Conservation (phyloP, 2,888 invertebrate genomes). For the Amorpha juglandis region DNA sequence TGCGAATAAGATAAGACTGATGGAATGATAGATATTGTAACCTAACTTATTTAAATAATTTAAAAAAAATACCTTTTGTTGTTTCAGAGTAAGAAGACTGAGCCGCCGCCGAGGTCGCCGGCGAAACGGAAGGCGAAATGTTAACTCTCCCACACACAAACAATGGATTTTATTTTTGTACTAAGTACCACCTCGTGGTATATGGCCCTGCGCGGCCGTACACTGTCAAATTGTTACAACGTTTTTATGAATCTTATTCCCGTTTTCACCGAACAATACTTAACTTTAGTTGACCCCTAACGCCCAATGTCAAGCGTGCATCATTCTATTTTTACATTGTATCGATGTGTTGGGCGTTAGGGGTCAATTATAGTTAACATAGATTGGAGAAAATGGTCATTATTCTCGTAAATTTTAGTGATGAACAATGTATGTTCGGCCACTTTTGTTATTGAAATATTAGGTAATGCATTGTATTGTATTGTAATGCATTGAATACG, state of each 20-base stretch:
- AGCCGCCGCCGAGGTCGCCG: conserved; percentile 67
- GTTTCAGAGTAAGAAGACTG: conserved; percentile 80
- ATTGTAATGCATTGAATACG: background rate
- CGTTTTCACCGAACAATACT: background rate
- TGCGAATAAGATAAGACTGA: too few relatives aligned
- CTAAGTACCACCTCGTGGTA: conserved; percentile 14
- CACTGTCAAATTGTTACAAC: conserved; percentile 16
- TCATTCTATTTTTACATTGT: background rate
- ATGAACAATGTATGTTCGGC: background rate
- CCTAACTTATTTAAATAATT: too few relatives aligned
- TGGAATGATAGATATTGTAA: too few relatives aligned
- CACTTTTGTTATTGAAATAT: conserved; percentile 16
- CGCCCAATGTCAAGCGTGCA: background rate
- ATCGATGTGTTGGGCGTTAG: too few relatives aligned
- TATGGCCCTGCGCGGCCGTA: background rate
- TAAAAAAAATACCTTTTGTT: conserved; percentile 29
- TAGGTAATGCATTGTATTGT: background rate
- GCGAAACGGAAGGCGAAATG: conserved; percentile 73
- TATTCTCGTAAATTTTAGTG: conserved; percentile 1
- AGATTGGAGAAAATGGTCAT: background rate
- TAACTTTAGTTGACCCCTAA: background rate
- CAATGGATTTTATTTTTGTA: conserved; percentile 27
- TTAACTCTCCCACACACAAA: conserved; percentile 37
- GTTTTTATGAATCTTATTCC: conserved; percentile 13
- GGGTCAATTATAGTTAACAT: background rate